Evolutionary conservation across 1,140 invertebrate species (phyloP).

Genomic region (Vanessa atalanta): DNA sequence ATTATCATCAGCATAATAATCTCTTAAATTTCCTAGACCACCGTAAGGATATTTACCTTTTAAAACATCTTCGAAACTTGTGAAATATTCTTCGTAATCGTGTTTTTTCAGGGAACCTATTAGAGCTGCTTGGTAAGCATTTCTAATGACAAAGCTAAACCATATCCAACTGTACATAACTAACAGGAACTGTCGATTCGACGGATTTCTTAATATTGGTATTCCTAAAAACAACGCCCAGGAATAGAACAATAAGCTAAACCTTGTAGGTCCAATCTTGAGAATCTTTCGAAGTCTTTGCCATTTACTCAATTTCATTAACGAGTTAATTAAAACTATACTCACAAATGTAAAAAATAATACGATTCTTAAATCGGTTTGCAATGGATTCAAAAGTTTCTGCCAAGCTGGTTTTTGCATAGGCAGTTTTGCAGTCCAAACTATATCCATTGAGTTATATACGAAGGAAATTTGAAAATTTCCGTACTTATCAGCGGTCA

Average conservation of each 20-base stretch:
- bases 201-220: slow-evolving; percentile 48
- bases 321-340: slow-evolving; percentile 44
- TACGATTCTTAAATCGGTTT: slow-evolving; percentile 42
- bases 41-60: slow-evolving; percentile 46
- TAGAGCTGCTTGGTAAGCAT: slow-evolving; percentile 55
- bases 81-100: slow-evolving; percentile 41
- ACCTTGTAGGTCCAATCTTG: slow-evolving; percentile 43
- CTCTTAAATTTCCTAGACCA: slow-evolving; percentile 45
- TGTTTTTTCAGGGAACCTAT: slow-evolving; percentile 49
- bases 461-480: slow-evolving; percentile 64
- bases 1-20: slow-evolving; percentile 52
- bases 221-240: slow-evolving; percentile 58
- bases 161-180: slow-evolving; percentile 57
- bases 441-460: slow-evolving; percentile 63
- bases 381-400: slow-evolving; percentile 60
- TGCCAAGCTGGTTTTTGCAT: slow-evolving; percentile 48
- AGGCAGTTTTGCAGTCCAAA: slow-evolving; percentile 55
- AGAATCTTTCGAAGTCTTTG: slow-evolving; percentile 41
- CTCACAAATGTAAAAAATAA: slow-evolving; percentile 50
- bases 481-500: slow-evolving; percentile 50
- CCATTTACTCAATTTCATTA: slow-evolving; percentile 44
- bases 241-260: slow-evolving; percentile 57
- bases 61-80: slow-evolving; percentile 46
- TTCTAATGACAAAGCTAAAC: slow-evolving; percentile 58
- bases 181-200: slow-evolving; percentile 39